A percentile compares a stretch with the other conserved stretches of the same genome.
Conservation (phyloP, 53 echinoderm and acorn worm genomes). For the Arbacia lixula region DNA sequence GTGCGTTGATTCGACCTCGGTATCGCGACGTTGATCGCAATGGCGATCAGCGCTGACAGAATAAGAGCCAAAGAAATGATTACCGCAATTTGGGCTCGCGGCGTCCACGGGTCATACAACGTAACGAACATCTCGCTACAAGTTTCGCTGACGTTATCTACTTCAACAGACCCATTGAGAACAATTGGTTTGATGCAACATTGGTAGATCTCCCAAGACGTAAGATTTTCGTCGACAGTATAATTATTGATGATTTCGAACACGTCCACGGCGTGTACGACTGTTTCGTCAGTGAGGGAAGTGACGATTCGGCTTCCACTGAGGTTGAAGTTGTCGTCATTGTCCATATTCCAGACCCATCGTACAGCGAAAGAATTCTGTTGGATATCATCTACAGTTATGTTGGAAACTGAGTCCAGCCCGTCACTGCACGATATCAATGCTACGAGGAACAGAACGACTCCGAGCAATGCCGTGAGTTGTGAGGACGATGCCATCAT, state of each 20-base stretch:
- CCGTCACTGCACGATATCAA: neutral
- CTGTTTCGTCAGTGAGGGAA: neutral
- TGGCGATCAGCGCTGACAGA: neutral
- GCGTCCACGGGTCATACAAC: constrained; percentile 23
- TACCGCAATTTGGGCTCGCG: neutral
- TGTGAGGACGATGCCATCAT: too few species aligned
- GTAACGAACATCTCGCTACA: neutral
- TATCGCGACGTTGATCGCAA: constrained; percentile 4
- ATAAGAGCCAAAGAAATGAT: neutral
- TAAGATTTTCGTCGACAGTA: constrained; percentile 19
- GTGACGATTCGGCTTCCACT: constrained; percentile 19
- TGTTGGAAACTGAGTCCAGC: neutral
- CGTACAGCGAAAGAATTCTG: neutral
- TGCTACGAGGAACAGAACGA: neutral
- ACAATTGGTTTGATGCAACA: constrained; percentile 25
- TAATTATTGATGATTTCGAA: neutral
- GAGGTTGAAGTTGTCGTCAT: neutral
- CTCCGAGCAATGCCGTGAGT: neutral
- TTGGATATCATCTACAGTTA: neutral
- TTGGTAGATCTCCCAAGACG: neutral
- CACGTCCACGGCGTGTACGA: constrained; percentile 13
- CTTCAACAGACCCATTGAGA: neutral
- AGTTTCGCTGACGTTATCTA: neutral
- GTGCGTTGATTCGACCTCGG: constrained; percentile 12
- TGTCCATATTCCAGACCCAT: constrained; percentile 20